Evolutionary conservation across 2,797 vertebrate genomes (phyloP), one percentile per base, ranked within the genome.

Genomic region (Loriculus beryllinus): DNA sequence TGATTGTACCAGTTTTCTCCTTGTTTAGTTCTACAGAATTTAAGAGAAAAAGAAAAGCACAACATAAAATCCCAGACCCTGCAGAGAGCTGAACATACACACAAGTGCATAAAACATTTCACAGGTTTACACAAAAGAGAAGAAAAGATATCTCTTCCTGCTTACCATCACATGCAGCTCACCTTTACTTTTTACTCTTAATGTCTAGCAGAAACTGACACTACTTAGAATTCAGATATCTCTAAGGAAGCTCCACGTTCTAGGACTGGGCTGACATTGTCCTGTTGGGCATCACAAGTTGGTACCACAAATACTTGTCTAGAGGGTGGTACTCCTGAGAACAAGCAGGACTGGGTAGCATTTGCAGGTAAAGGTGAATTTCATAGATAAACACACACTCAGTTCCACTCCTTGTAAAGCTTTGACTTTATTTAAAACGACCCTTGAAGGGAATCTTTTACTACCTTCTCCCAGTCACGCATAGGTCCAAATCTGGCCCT

Each of bases 321-420:
- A 60, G 47, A 37, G 28, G 12, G 13, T 37, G 29, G 17, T 49
- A 20, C 35, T 49, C 49, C 29, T 56, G 17, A 19, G 17, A 83
- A 48, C 21, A 54, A 69, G 26, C 23, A 60, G 45, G 11, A 59
- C 16, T 4, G 12, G 3, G 35, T 29, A 72, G 17, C 13, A 45
- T 69, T 31, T 42, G 18, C 11, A 60, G 23, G 31, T 21, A 45
- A 82, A 70, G 29, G 23, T 39, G 13, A 62, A 42, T 25, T 52
- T 57, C 45, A 37, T 10, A 47, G 26, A 64, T 28, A 67, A 48
- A 76, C 25, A 56, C 18, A 22, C 3, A 23, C 2, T 64, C 2
- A 2, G 7, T 31, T 43, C 6, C 5, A 1, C 1, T 1, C 19
- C 10, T 37, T 43, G 14, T 42, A 72, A 62, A 78, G 31, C 31